These are phyloP conservation scores for Chrysochloris asiatica DNA, from an alignment of 2,113 vertebrate genomes.

Conservation along the genomic window DNA sequence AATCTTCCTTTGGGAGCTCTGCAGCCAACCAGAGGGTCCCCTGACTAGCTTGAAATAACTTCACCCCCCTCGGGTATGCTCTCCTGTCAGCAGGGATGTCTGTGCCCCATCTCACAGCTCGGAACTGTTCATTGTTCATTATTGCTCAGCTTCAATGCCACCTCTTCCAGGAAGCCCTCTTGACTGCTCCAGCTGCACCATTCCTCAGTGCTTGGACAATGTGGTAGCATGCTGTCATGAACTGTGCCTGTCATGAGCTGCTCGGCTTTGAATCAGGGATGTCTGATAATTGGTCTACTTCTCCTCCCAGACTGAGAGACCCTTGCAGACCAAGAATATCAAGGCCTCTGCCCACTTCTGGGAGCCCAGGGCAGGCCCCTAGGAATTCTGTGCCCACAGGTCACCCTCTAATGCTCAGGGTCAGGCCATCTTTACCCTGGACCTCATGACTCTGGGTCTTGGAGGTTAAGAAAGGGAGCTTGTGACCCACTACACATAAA, in stretches of 20 bases:
- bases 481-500: neutral
- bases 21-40: neutral
- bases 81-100: neutral
- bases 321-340: neutral
- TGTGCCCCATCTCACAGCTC: neutral
- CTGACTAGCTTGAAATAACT: neutral
- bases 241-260: neutral
- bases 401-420: neutral
- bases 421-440: neutral
- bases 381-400: neutral
- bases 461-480: neutral
- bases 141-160: neutral
- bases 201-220: accelerated
- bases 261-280: neutral
- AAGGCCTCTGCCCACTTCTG: neutral
- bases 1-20: neutral
- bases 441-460: neutral
- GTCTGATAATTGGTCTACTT: neutral
- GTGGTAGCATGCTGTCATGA: neutral
- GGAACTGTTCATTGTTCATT: neutral
- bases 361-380: neutral
- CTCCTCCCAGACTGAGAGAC: neutral
- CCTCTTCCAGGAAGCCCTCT: neutral
- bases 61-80: accelerated
- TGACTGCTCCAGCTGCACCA: neutral